Percentiles rank a stretch among this genome's conserved stretches.
Evolutionary conservation across 2,888 invertebrate genomes (phyloP).

Genomic region (Abscondita cerata): DNA sequence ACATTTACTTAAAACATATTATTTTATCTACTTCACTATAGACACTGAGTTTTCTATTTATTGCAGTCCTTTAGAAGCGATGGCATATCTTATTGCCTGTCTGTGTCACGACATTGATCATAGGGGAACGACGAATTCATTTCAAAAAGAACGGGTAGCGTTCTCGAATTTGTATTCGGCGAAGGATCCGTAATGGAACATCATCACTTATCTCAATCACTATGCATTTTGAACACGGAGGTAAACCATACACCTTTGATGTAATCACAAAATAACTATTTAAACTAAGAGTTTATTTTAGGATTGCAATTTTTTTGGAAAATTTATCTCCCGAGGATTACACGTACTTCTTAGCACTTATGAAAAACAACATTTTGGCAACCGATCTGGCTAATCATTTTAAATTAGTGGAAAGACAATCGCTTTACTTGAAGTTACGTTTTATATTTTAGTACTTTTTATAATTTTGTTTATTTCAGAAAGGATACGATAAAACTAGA

Average conservation of each 20-base stretch:
- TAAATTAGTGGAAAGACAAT: conserved; percentile 59
- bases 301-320: conserved; percentile 84
- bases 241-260: too few relatives aligned
- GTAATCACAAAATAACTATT: too few relatives aligned
- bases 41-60: too few relatives aligned
- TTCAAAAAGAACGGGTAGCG: conserved; percentile 76
- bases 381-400: conserved; percentile 84
- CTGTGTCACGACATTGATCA: conserved; percentile 89
- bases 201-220: conserved; percentile 85
- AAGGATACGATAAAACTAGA: conserved; percentile 46
- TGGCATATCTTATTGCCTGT: conserved; percentile 78
- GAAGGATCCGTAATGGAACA: conserved; percentile 89
- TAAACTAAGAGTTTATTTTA: conserved; percentile 43
- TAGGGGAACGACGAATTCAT: conserved; percentile 84
- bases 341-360: conserved; percentile 71
- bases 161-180: conserved; percentile 84
- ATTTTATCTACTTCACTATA: too few relatives aligned
- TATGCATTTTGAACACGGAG: conserved; percentile 83
- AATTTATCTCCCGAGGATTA: conserved; percentile 72
- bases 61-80: conserved; percentile 74
- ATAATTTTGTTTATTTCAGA: conserved; percentile 40
- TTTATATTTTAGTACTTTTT: conserved; percentile 26
- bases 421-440: conserved; percentile 48
- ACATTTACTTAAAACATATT: too few relatives aligned
- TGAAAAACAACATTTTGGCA: conserved; percentile 79